Evolutionary conservation across 2,888 invertebrate species (phyloP).

Genomic region (Aporophyla lueneburgensis): DNA sequence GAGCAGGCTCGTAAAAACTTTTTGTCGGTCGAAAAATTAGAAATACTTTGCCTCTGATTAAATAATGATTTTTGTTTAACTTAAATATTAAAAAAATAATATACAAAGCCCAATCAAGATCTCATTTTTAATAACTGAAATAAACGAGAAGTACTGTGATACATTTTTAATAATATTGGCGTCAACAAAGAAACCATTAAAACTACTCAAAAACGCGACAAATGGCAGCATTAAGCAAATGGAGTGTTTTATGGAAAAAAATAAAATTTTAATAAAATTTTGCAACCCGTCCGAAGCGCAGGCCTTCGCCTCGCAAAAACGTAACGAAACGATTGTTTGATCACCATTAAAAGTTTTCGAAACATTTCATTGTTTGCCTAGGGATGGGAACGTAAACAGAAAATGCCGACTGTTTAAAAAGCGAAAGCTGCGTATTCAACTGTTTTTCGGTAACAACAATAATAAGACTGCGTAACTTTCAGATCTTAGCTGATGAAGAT

Average conservation of each 20-base stretch:
- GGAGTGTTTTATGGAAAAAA: slow-evolving; percentile 70
- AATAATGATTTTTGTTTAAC: slow-evolving; percentile 15
- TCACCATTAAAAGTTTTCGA: slow-evolving; percentile 87
- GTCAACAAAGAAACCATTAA: slow-evolving; percentile 63
- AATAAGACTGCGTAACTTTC: slow-evolving; percentile 55
- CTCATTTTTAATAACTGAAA: background rate
- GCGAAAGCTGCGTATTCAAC: slow-evolving; percentile 62
- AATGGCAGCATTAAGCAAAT: slow-evolving; percentile 77
- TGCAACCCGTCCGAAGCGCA: slow-evolving; percentile 70
- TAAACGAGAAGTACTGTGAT: slow-evolving; percentile 1
- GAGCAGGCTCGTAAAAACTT: background rate
- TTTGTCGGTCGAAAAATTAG: background rate
- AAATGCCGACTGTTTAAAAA: slow-evolving; percentile 72
- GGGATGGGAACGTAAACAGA: slow-evolving; percentile 77
- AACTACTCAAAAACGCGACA: slow-evolving; percentile 69
- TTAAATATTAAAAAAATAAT: background rate
- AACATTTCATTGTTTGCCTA: slow-evolving; percentile 81
- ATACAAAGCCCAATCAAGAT: too few species aligned
- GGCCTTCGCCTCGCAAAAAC: slow-evolving; percentile 72
- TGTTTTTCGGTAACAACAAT: slow-evolving; percentile 64
- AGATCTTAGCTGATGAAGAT: slow-evolving; percentile 57
- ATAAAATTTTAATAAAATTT: slow-evolving; percentile 66
- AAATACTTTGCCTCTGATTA: background rate
- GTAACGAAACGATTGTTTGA: slow-evolving; percentile 85
- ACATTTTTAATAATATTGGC: slow-evolving; percentile 27